Evolutionary conservation across 2,113 vertebrate genomes (phyloP).

Genomic region (Alethe diademata): DNA sequence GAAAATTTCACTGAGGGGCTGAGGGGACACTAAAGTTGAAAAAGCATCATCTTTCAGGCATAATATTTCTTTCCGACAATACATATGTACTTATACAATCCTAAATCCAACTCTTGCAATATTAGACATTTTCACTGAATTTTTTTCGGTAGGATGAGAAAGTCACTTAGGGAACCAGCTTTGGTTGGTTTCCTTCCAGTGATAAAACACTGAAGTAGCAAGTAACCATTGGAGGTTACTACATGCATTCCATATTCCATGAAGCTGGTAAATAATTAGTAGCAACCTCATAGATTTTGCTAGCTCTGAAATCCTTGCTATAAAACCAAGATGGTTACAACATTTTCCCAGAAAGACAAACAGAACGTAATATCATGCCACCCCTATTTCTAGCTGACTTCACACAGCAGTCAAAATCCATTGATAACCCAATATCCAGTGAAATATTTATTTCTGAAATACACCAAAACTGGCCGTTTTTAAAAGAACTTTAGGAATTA

Average conservation of each 20-base stretch:
- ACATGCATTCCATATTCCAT: background rate
- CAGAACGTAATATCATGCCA: background rate
- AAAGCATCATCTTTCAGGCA: background rate
- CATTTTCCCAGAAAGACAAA: background rate
- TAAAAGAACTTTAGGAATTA: background rate
- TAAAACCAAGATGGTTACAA: background rate
- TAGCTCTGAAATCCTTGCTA: background rate
- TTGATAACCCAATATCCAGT: background rate
- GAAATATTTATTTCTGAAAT: background rate
- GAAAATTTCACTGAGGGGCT: rapidly evolving
- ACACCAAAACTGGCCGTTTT: background rate
- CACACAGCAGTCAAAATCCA: background rate
- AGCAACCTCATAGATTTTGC: background rate
- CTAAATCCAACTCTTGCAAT: background rate
- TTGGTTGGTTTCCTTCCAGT: background rate
- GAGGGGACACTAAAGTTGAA: background rate
- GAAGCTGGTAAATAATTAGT: background rate
- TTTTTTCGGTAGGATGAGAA: background rate
- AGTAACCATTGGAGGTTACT: background rate
- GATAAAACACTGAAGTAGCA: background rate
- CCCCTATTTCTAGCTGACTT: background rate
- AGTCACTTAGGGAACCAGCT: background rate
- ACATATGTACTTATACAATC: background rate
- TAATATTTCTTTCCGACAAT: background rate
- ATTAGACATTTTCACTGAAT: background rate